Base-by-base conservation (phyloP, 2,113 vertebrate genomes). In the Rhinolophus ferrumequinum region DNA sequence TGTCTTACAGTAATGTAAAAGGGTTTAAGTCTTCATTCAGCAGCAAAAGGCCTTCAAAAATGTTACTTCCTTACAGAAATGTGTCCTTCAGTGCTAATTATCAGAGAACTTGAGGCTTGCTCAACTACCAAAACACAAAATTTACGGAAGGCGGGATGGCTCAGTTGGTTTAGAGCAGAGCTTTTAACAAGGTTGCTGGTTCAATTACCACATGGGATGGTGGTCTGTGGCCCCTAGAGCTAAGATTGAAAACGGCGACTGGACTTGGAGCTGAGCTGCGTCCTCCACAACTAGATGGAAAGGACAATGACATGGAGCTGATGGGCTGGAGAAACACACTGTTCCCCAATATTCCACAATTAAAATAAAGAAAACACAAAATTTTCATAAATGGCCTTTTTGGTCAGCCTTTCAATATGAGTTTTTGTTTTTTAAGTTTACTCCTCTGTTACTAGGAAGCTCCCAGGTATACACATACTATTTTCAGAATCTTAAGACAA, bases 41-140 rank as follows among this genome's bases (percentile, higher is more conserved):
- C 6, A 19, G 35, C 38, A 92, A 67, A 58, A 87, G 44, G 8
- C 16, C 30, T 66, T 67, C 33, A 67, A 26, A 90, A 50, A 50
- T 58, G 19, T 73, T 86, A 79, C 41, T 41, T 95, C 38, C 66
- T 88, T 56, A 67, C 2, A 73, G 28, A 92, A 81, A 92, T 26
- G 28, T 73, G n/a, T 88, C 83, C n/a, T 88, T 88, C 66, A 73
- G 87, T 79, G 47, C 13, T 64, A 86, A 86, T n/a, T 86, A 89
- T 11, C n/a, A 80, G 35, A 44, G 26, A 70, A 79, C 35, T 22
- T 69, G 18, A 12, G 47, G 47, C 14, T 72, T 72, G 14, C 19
- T 93, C 18, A 24, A 35, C 87, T 79, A 73, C 2, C 33, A 77
- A 67, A 79, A 90, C 30, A 50, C 41, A 66, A 75, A 66, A 9